Conservation (phyloP, 2,888 invertebrate genomes). For the Aporophyla lueneburgensis region DNA sequence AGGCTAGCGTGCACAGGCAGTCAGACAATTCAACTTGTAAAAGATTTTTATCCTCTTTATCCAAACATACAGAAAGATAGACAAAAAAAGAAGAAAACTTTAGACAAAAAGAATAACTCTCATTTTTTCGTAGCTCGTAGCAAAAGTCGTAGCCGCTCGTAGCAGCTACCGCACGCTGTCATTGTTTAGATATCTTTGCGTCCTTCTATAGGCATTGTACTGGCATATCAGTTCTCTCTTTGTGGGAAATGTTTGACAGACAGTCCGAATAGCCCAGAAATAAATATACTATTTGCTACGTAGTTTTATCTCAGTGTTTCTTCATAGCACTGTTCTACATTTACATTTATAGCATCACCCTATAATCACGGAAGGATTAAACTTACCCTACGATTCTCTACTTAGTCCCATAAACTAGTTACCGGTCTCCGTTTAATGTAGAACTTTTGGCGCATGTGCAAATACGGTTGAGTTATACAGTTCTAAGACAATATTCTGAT, state of each 20-base stretch:
- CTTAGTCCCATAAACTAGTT: neutral
- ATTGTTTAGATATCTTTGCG: neutral
- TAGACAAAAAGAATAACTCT: neutral
- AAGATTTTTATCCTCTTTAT: neutral
- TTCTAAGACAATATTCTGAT: neutral
- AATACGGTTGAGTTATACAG: neutral
- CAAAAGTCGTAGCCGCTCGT: constrained; percentile 35
- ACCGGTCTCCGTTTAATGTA: neutral
- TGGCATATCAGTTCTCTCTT: neutral
- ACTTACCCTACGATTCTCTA: too few relatives aligned
- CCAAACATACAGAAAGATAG: neutral
- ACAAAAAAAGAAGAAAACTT: neutral
- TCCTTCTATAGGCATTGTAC: neutral
- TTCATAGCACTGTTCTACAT: neutral
- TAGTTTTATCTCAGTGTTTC: too few relatives aligned
- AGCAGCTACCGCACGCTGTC: neutral
- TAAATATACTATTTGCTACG: neutral
- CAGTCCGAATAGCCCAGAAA: neutral
- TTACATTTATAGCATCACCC: too few relatives aligned
- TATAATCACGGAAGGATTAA: too few relatives aligned
- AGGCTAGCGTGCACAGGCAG: constrained; percentile 47
- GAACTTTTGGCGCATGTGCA: neutral
- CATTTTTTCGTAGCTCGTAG: constrained; percentile 19
- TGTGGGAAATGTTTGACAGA: neutral
- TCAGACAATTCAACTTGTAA: neutral